phyloP scores from a whole-genome alignment of 2,888 invertebrate species.

The Hemithea aestivaria region DNA sequence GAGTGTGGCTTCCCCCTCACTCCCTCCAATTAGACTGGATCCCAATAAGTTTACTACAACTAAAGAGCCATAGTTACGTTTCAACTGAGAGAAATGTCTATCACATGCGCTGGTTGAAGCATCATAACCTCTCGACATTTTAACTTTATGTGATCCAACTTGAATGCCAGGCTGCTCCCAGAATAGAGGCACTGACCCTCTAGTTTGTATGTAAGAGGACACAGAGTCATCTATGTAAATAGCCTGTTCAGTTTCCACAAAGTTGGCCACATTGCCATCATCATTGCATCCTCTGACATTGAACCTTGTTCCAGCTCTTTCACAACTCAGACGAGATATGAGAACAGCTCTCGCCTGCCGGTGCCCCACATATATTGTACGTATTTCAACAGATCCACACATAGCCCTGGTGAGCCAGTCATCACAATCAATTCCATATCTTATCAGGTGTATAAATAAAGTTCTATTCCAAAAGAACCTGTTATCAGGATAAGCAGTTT shows the following conservation, averaged over 20 bases:
- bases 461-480: constrained; percentile 99
- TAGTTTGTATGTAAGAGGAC: constrained; percentile 92
- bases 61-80: constrained; percentile 93
- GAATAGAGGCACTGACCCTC: constrained; percentile 98
- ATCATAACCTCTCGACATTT: constrained; percentile 96
- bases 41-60: constrained; percentile 96
- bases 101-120: constrained; percentile 96
- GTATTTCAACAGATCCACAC: constrained; percentile 98
- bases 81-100: constrained; percentile 91
- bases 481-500: constrained; percentile 91
- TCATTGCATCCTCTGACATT: constrained; percentile 99
- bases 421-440: constrained; percentile 93
- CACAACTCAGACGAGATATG: constrained; percentile 97
- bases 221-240: constrained; percentile 94
- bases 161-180: constrained; percentile 99
- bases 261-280: constrained; percentile 99
- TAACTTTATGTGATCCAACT: constrained; percentile 99
- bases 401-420: constrained; percentile 96
- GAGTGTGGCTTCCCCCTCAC: constrained; percentile 97
- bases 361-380: constrained; percentile 98
- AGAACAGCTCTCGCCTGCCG: constrained; percentile 96
- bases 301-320: constrained; percentile 98
- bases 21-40: constrained; percentile 92
- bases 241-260: constrained; percentile 99
- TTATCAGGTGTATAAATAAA: constrained; percentile 94